phyloP scores from a whole-genome alignment of 2,113 vertebrate genomes.

The Thermophis baileyi region DNA sequence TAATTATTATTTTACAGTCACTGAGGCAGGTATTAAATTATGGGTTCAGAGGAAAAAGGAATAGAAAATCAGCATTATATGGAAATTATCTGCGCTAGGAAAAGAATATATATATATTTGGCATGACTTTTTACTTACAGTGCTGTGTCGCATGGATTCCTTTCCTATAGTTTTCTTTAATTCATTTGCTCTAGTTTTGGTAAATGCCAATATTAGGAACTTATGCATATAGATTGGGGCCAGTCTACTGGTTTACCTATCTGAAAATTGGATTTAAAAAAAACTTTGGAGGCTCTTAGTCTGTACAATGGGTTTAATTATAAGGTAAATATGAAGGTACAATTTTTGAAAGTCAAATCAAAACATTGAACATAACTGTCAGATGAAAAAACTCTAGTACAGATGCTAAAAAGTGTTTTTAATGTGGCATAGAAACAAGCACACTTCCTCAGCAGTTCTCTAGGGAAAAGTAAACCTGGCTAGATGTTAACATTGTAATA shows the following conservation, averaged over 20 bases:
- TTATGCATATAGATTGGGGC: background rate
- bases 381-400: slow-evolving; percentile 17
- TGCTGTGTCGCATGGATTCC: slow-evolving; percentile 11
- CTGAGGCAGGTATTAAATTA: slow-evolving; percentile 26
- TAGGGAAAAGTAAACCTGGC: slow-evolving; percentile 36
- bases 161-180: background rate
- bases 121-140: background rate
- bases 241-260: background rate
- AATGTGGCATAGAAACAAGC: slow-evolving; percentile 23
- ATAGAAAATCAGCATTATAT: slow-evolving; percentile 5
- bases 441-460: slow-evolving; percentile 38
- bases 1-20: slow-evolving; percentile 32
- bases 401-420: slow-evolving; percentile 27
- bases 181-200: background rate
- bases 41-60: background rate
- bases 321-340: background rate
- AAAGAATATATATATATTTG: background rate
- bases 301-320: background rate
- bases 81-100: background rate
- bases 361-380: background rate
- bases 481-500: slow-evolving; percentile 44
- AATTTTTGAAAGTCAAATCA: slow-evolving; percentile 19
- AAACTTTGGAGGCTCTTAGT: background rate
- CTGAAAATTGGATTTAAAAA: background rate
- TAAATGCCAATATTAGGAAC: background rate